phyloP scores from a whole-genome alignment of 2,113 vertebrate species.

The Notarius lentiginosus region DNA sequence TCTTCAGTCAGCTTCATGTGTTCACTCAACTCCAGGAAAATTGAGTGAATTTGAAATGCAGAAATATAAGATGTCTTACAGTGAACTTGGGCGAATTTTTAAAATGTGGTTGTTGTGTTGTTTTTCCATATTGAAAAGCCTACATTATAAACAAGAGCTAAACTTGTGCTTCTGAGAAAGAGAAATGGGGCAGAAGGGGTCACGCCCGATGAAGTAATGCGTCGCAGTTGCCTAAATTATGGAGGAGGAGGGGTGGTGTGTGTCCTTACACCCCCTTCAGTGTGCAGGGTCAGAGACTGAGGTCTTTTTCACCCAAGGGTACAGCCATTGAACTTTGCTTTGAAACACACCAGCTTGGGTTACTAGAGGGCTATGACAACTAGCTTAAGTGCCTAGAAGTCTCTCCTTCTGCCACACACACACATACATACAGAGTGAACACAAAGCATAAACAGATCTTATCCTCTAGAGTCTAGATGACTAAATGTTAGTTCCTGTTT shows the following conservation, averaged over 20 bases:
- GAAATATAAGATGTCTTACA: neutral
- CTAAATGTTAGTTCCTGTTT: neutral
- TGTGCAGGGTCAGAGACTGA: constrained; percentile 48
- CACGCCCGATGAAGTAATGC: constrained; percentile 47
- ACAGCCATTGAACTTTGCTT: constrained; percentile 32
- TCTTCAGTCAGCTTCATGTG: constrained; percentile 44
- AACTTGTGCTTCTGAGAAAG: neutral
- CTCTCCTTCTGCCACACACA: neutral
- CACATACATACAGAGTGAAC: neutral
- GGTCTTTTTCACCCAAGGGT: constrained; percentile 51
- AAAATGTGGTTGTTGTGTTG: neutral
- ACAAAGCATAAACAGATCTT: neutral
- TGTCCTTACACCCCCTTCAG: constrained; percentile 24
- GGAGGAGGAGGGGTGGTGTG: constrained; percentile 17
- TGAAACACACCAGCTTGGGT: constrained; percentile 54
- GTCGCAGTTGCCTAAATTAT: constrained; percentile 12
- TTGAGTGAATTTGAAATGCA: constrained; percentile 16
- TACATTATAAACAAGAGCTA: neutral
- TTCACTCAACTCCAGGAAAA: constrained; percentile 56
- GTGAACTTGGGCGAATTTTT: neutral
- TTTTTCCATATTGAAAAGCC: neutral
- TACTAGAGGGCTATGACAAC: constrained; percentile 41
- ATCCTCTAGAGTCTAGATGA: neutral
- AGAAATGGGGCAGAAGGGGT: neutral
- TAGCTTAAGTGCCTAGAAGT: neutral